Conservation (phyloP, 1,140 invertebrate genomes). For the Coenobita brevimanus region DNA sequence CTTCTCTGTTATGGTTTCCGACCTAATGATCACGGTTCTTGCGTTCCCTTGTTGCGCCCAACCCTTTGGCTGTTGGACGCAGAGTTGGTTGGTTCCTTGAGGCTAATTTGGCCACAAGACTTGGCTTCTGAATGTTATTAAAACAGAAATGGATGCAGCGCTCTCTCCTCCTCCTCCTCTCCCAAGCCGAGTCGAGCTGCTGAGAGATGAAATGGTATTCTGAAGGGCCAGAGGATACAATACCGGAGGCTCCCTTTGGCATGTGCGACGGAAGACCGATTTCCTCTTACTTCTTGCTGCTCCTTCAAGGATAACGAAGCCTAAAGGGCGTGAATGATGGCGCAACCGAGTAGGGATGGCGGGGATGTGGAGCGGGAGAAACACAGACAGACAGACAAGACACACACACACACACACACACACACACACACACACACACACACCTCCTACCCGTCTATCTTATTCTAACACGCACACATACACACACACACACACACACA, state of each 20-base stretch:
- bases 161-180: constrained; percentile 58
- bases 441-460: too few relatives aligned
- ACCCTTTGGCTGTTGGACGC: constrained; percentile 65
- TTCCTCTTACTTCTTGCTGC: constrained; percentile 65
- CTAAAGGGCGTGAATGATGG: constrained; percentile 62
- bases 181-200: constrained; percentile 51
- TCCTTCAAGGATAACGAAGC: constrained; percentile 65
- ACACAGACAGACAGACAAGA: too few relatives aligned
- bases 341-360: constrained; percentile 42
- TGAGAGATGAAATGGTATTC: constrained; percentile 66
- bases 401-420: too few relatives aligned
- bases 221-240: constrained; percentile 57
- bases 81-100: constrained; percentile 66
- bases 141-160: constrained; percentile 64
- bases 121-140: constrained; percentile 67
- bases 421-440: too few relatives aligned
- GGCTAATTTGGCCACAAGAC: constrained; percentile 67
- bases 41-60: constrained; percentile 54
- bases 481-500: too few relatives aligned
- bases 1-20: constrained; percentile 56
- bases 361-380: constrained; percentile 29
- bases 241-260: constrained; percentile 48
- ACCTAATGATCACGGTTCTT: constrained; percentile 60
- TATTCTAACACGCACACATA: too few relatives aligned
- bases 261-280: constrained; percentile 62